phyloP scores from a whole-genome alignment of 2,888 invertebrate genomes.

The Lasioglossum morio region DNA sequence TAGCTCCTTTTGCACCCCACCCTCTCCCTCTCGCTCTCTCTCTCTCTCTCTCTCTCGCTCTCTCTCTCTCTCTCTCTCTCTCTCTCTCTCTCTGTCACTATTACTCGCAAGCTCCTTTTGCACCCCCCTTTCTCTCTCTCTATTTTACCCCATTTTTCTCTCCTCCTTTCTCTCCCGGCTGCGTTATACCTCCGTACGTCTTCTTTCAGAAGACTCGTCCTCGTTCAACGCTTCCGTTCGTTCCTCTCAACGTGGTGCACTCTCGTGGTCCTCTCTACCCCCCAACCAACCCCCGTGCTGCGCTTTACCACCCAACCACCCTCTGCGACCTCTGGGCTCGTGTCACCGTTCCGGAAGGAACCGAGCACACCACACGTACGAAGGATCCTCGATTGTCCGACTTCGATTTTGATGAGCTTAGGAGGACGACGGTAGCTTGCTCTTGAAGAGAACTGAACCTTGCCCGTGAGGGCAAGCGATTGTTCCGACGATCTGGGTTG shows the following conservation, averaged over 20 bases:
- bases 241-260: background rate
- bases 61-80: background rate
- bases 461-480: background rate
- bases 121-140: conserved; percentile 30
- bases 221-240: conserved; percentile 6
- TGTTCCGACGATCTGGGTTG: background rate
- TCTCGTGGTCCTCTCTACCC: too few species aligned
- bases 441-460: background rate
- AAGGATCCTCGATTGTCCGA: background rate
- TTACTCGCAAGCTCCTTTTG: too few species aligned
- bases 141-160: conserved; percentile 10
- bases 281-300: too few species aligned
- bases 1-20: too few species aligned
- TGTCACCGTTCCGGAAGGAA: conserved; percentile 59
- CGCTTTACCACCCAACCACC: conserved; percentile 6
- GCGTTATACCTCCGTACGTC: conserved; percentile 21
- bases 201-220: conserved; percentile 25
- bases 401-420: background rate
- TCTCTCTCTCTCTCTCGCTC: conserved; percentile 53
- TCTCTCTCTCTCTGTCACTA: too few species aligned
- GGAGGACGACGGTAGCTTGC: background rate
- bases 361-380: background rate
- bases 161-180: background rate
- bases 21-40: conserved; percentile 17
- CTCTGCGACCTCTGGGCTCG: background rate